Percentiles rank a stretch among this genome's conserved stretches.
Evolutionary conservation across 2,113 vertebrate species (phyloP).

Genomic region (Salvelinus fontinalis): DNA sequence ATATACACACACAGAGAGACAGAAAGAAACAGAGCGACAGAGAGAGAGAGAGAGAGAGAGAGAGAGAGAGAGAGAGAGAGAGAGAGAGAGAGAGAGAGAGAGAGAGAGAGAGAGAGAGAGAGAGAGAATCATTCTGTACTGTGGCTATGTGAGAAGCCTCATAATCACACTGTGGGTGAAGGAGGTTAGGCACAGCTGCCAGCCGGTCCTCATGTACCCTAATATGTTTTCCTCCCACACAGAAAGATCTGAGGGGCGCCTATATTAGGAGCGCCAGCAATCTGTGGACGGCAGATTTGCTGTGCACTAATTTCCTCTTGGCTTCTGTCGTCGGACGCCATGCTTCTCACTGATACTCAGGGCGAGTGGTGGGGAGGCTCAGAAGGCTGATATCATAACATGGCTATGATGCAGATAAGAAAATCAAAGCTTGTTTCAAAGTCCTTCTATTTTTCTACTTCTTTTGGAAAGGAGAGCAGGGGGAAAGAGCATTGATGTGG

Average conservation of each 20-base stretch:
- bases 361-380: constrained; percentile 16
- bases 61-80: too few species aligned
- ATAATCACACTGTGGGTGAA: not conserved
- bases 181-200: not conserved
- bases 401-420: constrained; percentile 39
- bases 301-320: constrained; percentile 13
- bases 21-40: too few species aligned
- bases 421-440: constrained; percentile 45
- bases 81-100: too few species aligned
- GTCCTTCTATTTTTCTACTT: constrained; percentile 13
- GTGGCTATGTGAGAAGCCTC: too few species aligned
- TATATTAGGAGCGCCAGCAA: constrained; percentile 15
- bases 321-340: constrained; percentile 4
- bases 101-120: too few species aligned
- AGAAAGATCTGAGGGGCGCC: constrained; percentile 20
- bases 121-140: too few species aligned
- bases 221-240: constrained; percentile 2
- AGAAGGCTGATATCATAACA: constrained; percentile 33
- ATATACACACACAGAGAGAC: too few species aligned
- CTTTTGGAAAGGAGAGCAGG: constrained; percentile 31
- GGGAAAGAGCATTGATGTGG: constrained; percentile 12
- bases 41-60: too few species aligned
- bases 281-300: not conserved
- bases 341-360: constrained; percentile 33
- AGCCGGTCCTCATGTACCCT: not conserved